These are phyloP conservation scores for Monodelphis domestica DNA, from an alignment of 2,797 vertebrate species.

Conservation along the genomic window DNA sequence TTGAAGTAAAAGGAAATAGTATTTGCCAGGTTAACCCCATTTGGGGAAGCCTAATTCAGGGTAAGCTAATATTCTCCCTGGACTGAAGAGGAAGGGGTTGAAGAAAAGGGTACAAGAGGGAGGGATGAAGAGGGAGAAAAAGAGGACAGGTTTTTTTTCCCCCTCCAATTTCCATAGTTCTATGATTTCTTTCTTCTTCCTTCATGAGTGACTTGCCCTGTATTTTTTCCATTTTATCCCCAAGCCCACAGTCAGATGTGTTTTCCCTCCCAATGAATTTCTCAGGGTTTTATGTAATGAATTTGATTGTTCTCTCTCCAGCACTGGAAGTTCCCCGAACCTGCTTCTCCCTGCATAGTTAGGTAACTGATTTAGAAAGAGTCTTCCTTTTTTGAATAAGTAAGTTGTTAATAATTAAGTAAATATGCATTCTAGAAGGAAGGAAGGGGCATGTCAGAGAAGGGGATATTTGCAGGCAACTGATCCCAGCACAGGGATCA, in stretches of 20 bases:
- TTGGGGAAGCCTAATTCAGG: not conserved
- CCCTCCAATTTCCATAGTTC: not conserved
- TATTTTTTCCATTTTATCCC: not conserved
- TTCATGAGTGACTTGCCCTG: not conserved
- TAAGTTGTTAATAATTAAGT: too few relatives aligned
- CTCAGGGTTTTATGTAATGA: not conserved
- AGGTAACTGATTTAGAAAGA: constrained; percentile 31
- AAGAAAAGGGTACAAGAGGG: fast-evolving
- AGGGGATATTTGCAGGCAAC: not conserved
- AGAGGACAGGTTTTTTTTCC: not conserved
- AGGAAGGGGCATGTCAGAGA: not conserved
- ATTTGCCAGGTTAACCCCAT: not conserved
- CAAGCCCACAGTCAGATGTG: not conserved
- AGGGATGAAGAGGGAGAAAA: not conserved
- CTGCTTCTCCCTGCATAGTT: constrained; percentile 5
- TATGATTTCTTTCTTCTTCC: not conserved
- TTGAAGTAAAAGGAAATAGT: not conserved
- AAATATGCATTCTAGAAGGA: constrained; percentile 1
- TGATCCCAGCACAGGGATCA: not conserved
- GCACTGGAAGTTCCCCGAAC: not conserved
- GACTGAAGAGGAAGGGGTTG: not conserved
- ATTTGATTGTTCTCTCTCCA: constrained; percentile 9
- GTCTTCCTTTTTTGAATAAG: constrained; percentile 32
- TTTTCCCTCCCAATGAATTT: not conserved
- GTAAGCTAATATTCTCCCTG: not conserved